These are phyloP conservation scores for Neopelma chrysocephalum DNA, from an alignment of 2,797 vertebrate genomes.

Conservation along the genomic window DNA sequence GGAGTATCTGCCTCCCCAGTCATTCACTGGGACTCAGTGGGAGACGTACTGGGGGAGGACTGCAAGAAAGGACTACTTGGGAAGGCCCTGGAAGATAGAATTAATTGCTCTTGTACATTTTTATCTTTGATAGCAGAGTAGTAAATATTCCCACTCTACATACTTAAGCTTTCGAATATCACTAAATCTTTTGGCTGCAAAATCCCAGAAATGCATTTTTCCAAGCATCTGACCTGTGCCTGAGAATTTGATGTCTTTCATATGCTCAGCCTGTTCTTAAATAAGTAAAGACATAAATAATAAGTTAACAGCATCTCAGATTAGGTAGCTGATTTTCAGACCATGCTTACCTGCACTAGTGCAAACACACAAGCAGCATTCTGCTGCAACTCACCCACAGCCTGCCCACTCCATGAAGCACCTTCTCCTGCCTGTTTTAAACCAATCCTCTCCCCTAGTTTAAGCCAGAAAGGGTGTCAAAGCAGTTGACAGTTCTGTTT, in stretches of 20 bases:
- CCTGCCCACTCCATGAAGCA: background rate
- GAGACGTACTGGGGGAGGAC: background rate
- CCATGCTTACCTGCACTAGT: background rate
- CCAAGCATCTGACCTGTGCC: background rate
- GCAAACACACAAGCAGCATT: background rate
- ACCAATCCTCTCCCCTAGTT: background rate
- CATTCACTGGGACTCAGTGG: background rate
- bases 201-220: background rate
- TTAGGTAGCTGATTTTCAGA: background rate
- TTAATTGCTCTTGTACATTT: background rate
- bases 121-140: background rate
- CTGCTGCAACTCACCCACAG: background rate
- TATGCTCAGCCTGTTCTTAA: background rate
- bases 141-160: background rate
- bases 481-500: background rate
- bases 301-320: background rate
- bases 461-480: background rate
- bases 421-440: background rate
- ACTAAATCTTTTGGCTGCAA: background rate
- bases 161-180: background rate
- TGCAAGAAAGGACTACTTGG: background rate
- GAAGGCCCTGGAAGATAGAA: background rate
- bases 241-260: background rate
- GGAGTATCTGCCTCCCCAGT: background rate
- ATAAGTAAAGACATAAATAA: background rate